Conservation (phyloP, 2,797 vertebrate genomes). For the Manis javanica region DNA sequence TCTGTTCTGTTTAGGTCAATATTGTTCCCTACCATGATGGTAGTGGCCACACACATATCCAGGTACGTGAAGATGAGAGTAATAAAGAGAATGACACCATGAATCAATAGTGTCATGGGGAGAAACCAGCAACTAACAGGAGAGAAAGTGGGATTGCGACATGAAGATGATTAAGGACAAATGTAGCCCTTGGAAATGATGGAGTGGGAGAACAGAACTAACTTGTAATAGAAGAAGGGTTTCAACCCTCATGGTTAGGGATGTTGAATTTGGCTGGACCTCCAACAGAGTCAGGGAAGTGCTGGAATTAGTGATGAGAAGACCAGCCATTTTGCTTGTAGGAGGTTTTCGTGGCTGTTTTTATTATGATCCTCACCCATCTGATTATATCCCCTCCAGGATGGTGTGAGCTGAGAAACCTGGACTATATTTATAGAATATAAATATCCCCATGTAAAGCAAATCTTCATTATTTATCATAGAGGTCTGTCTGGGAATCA, state of each 20-base stretch:
- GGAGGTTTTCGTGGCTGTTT: not conserved
- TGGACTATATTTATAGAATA: conserved; percentile 61
- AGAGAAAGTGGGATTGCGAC: not conserved
- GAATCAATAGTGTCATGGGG: not conserved
- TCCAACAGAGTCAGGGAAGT: not conserved
- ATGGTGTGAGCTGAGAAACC: conserved; percentile 54
- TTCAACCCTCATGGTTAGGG: not conserved
- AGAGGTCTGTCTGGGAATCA: conserved; percentile 53
- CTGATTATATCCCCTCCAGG: not conserved
- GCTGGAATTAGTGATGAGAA: not conserved
- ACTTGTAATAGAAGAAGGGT: not conserved
- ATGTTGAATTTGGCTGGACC: not conserved
- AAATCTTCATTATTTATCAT: conserved; percentile 67
- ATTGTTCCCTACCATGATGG: not conserved
- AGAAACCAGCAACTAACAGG: not conserved
- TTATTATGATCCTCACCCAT: not conserved
- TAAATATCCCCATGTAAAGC: conserved; percentile 68
- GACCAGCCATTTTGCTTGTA: not conserved
- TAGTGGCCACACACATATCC: too few species aligned
- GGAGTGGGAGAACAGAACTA: not conserved
- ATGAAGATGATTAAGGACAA: too few species aligned
- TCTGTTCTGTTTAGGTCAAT: not conserved
- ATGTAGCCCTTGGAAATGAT: not conserved
- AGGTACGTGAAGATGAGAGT: not conserved
- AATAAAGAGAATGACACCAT: not conserved